These are phyloP conservation scores for Trachelus troglodyta DNA, from an alignment of 2,888 invertebrate species.

Conservation along the genomic window DNA sequence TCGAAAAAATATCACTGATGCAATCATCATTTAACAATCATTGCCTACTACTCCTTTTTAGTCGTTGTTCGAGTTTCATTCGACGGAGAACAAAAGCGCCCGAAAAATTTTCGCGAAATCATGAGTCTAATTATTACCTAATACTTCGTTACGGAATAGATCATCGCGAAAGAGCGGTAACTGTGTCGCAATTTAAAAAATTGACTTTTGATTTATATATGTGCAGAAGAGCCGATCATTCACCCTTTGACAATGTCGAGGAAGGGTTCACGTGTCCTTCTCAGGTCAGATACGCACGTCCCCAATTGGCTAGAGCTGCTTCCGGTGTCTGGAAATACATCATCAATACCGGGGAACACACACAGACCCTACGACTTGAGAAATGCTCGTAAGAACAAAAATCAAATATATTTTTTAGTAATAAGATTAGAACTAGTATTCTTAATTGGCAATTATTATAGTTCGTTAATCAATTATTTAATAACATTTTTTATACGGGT, in stretches of 20 bases:
- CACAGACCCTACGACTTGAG: conserved; percentile 83
- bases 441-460: too few relatives aligned
- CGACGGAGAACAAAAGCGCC: not conserved
- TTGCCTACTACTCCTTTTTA: not conserved
- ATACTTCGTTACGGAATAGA: not conserved
- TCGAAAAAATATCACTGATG: not conserved
- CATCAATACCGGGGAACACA: conserved; percentile 86
- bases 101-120: not conserved
- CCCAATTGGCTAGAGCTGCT: conserved; percentile 83
- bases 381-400: conserved; percentile 77
- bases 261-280: conserved; percentile 85
- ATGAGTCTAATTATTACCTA: not conserved
- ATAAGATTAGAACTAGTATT: too few relatives aligned
- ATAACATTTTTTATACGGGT: too few relatives aligned
- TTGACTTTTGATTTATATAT: conserved; percentile 11
- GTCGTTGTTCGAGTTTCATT: not conserved
- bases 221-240: conserved; percentile 73
- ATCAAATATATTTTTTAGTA: not conserved
- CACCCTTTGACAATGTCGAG: conserved; percentile 69
- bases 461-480: too few relatives aligned
- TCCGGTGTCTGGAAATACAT: conserved; percentile 88
- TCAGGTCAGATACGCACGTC: conserved; percentile 81
- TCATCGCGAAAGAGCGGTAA: not conserved
- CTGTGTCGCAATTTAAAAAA: not conserved
- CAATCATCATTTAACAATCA: not conserved